Percentiles rank a stretch among this genome's conserved stretches.
These are phyloP conservation scores for Oscheius onirici DNA, from an alignment of 2,888 invertebrate species.

Conservation along the genomic window DNA sequence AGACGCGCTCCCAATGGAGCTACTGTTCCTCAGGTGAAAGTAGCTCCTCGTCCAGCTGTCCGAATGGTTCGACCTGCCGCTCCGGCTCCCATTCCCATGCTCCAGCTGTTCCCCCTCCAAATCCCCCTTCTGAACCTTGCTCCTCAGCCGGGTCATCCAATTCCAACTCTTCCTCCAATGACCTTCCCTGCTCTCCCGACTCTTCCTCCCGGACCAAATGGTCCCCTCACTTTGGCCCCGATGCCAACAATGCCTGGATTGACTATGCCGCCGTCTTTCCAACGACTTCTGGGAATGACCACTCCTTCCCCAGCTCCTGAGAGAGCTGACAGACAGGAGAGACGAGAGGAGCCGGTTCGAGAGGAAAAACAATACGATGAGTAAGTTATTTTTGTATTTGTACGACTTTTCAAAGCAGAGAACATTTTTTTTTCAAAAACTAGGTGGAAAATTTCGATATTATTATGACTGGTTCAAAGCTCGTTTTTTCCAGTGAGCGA, in stretches of 20 bases:
- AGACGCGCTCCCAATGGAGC: slow-evolving; percentile 43
- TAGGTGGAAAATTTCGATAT: too few relatives aligned
- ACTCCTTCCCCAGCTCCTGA: slow-evolving; percentile 37
- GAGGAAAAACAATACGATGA: slow-evolving; percentile 15
- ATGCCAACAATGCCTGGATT: slow-evolving; percentile 52
- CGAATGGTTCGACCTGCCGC: slow-evolving; percentile 5
- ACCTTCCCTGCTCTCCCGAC: slow-evolving; percentile 1
- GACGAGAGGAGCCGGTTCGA: not conserved
- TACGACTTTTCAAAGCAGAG: too few relatives aligned
- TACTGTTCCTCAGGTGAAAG: not conserved
- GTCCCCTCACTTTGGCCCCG: slow-evolving; percentile 42
- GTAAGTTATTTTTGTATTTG: not conserved
- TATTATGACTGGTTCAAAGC: too few relatives aligned
- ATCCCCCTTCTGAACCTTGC: slow-evolving; percentile 1
- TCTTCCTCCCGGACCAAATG: slow-evolving; percentile 29
- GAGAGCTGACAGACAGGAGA: not conserved
- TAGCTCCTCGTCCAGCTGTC: not conserved
- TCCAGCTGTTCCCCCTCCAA: not conserved
- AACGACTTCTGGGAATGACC: slow-evolving; percentile 52
- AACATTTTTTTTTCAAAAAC: too few relatives aligned
- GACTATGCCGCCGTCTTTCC: slow-evolving; percentile 55
- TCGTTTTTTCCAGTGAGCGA: slow-evolving; percentile 3
- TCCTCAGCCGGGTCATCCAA: not conserved
- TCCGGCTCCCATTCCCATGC: not conserved
- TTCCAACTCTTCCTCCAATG: slow-evolving; percentile 5